These are phyloP conservation scores for Eonycteris spelaea DNA, from an alignment of 2,113 vertebrate genomes.

Conservation along the genomic window DNA sequence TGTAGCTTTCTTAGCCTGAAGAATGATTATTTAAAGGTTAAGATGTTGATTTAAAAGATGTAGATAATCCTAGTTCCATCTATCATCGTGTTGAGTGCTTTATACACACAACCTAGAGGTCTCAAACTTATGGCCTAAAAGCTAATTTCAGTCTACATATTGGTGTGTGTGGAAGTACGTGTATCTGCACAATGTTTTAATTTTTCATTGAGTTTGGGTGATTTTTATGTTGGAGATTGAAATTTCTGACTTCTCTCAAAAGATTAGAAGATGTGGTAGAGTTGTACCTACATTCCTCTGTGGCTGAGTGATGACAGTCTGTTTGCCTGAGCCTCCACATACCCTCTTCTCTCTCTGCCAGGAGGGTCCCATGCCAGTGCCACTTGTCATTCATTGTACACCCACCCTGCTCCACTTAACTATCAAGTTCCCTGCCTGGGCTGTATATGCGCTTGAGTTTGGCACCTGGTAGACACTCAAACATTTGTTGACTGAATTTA, in stretches of 20 bases:
- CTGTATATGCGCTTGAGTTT: not conserved
- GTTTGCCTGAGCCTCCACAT: not conserved
- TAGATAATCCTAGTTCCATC: no score
- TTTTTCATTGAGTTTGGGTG: not conserved
- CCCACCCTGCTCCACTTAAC: no score
- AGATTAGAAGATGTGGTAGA: not conserved
- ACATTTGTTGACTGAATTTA: not conserved
- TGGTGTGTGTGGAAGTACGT: no score
- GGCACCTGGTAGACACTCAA: not conserved
- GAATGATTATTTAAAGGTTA: not conserved
- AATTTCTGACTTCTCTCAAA: not conserved
- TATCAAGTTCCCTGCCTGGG: no score
- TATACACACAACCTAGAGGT: not conserved
- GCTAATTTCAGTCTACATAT: not conserved
- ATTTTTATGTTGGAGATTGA: not conserved
- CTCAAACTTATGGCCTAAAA: not conserved
- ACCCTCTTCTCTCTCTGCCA: not conserved
- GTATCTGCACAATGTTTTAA: not conserved
- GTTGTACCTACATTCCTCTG: fast-evolving
- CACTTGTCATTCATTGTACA: not conserved
- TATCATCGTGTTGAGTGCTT: not conserved
- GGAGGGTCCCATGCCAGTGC: not conserved
- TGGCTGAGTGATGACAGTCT: not conserved
- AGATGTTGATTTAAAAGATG: not conserved
- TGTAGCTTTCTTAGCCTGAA: not conserved